Evolutionary conservation across 2,888 invertebrate species (phyloP).

Genomic region (Plebejus anna): DNA sequence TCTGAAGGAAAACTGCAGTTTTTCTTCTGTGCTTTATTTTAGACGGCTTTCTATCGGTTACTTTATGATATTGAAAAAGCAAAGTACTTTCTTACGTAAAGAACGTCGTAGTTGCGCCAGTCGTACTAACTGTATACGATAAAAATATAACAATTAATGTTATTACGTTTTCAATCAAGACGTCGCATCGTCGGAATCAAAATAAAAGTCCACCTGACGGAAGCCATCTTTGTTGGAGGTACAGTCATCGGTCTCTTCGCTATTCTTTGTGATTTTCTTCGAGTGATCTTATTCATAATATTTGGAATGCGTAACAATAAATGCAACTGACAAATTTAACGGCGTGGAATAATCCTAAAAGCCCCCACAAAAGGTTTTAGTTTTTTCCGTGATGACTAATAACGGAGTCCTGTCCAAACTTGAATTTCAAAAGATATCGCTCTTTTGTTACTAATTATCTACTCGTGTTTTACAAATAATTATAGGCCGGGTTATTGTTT

Average conservation of each 20-base stretch:
- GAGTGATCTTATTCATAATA: constrained; percentile 14
- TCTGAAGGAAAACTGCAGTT: neutral
- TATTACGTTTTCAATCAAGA: constrained; percentile 13
- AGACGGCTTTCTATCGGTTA: neutral
- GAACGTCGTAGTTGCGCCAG: neutral
- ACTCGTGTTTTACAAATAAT: constrained; percentile 20
- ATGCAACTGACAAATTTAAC: constrained; percentile 15
- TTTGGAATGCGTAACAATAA: constrained; percentile 26
- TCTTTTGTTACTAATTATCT: constrained; percentile 25
- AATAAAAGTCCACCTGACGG: constrained; percentile 61
- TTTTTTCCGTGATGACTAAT: constrained; percentile 27
- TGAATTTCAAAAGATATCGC: constrained; percentile 23
- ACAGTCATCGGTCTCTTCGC: constrained; percentile 49
- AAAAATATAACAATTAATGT: constrained; percentile 27
- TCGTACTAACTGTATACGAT: neutral
- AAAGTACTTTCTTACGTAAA: neutral
- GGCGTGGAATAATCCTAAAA: constrained; percentile 22
- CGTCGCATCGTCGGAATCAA: constrained; percentile 52
- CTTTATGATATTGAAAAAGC: neutral
- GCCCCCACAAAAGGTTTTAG: constrained; percentile 19
- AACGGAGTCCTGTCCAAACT: constrained; percentile 9
- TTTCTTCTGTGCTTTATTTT: neutral
- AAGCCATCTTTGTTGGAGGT: constrained; percentile 60
- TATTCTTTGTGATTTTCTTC: constrained; percentile 1
- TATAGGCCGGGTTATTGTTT: constrained; percentile 4